Evolutionary conservation across 2,797 vertebrate genomes (phyloP), one percentile per base, ranked within the genome.

Genomic region (Gadopsis bispinosus): DNA sequence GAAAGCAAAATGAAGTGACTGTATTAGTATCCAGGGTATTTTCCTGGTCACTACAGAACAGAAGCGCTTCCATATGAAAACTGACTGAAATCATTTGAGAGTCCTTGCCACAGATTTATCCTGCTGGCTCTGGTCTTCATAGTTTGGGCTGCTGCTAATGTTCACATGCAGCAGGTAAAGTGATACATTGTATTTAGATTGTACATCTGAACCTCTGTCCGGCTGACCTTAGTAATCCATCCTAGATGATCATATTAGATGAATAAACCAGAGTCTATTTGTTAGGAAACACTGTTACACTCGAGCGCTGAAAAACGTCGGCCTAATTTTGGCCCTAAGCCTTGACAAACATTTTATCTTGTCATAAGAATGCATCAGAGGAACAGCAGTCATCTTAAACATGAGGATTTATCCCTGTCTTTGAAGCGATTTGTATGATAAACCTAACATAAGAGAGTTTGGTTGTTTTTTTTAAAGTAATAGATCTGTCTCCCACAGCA

Each of bases 391-490:
- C 22, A n/a, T 83, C 58, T 79, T 73, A 61, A 83, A 80, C 63
- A 66, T n/a, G 7, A 71, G 41, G 66, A 58, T 81, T 56, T 75
- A 63, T 53, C 81, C 68, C 9, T 62, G 77, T 69, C 64, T 80
- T 76, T 85, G 50, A 79, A 77, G 72, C 37, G 58, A 43, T 72
- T 71, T 71, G 29, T 62, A 54, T 88, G 76, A 83, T 83, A 82
- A 90, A 90, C 72, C 55, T 55, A 56, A 73, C 7, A 26, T 35
- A 77, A 88, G 70, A 77, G 7, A 43, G 48, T 47, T 67, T 68
- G 50, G 41, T 64, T 78, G 22, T 73, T 66, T 45, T 43, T 22
- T 73, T 56, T 59, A 16, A 69, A 63, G 50, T 79, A 74, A 69
- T 64, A 80, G 16, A 73, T 48, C 37, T 17, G 16, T 45, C 45